phyloP scores from a whole-genome alignment of 2,888 invertebrate genomes.

The Allygus modestus region DNA sequence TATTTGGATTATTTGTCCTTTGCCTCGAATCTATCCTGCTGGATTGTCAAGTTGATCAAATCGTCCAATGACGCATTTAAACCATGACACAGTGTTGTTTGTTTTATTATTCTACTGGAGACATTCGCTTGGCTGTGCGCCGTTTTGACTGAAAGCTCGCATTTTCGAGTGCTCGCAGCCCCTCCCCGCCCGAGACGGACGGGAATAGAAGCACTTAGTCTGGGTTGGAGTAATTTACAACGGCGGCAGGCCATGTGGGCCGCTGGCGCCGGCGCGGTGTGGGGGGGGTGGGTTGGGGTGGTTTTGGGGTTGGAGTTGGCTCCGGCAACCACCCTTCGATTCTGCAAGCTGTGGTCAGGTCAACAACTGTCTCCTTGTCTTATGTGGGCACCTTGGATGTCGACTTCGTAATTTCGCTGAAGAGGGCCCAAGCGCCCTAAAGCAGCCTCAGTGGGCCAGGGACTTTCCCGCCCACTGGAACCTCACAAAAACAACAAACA shows the following conservation, averaged over 20 bases:
- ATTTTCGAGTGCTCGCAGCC: conserved; percentile 8
- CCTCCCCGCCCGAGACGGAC: background rate
- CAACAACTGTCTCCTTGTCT: background rate
- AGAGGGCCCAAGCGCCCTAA: too few relatives aligned
- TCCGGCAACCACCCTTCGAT: background rate
- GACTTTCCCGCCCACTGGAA: too few relatives aligned
- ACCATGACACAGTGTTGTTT: too few relatives aligned
- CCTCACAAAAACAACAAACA: too few relatives aligned
- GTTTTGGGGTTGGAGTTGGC: background rate
- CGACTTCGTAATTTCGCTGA: background rate
- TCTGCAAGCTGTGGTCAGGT: background rate
- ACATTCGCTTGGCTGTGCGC: background rate
- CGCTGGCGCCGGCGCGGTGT: conserved; percentile 27
- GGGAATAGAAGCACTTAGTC: conserved; percentile 49
- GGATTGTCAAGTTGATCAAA: too few relatives aligned
- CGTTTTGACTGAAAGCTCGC: conserved; percentile 20
- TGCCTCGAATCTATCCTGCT: too few relatives aligned
- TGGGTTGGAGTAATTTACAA: conserved; percentile 30
- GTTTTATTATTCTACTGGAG: too few relatives aligned
- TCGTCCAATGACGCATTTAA: too few relatives aligned
- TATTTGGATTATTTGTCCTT: too few relatives aligned
- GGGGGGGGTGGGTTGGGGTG: background rate
- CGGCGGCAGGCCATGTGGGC: conserved; percentile 19
- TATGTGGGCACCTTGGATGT: too few relatives aligned
- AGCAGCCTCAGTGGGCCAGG: too few relatives aligned